Conservation (phyloP, 2,797 vertebrate genomes). For the Podarcis siculus region DNA sequence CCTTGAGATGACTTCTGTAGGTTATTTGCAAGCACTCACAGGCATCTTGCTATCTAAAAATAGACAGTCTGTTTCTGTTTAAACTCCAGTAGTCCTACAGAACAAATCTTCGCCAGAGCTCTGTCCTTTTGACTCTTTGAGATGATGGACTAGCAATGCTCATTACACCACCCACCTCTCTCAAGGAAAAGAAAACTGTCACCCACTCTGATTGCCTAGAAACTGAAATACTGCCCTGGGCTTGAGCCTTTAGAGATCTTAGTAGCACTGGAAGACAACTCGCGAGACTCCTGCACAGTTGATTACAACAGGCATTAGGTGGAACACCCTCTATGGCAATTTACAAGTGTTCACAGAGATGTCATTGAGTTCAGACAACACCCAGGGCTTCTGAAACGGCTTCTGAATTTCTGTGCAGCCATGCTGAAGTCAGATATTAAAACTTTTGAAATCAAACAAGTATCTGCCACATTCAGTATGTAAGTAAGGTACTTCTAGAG, state of each 20-base stretch:
- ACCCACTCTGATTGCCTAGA: constrained; percentile 26
- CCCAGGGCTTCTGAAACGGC: constrained; percentile 27
- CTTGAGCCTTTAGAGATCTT: neutral
- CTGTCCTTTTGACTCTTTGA: constrained; percentile 34
- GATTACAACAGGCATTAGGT: constrained; percentile 33
- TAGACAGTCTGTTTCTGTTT: neutral
- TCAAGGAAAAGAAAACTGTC: constrained; percentile 39
- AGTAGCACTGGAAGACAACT: constrained; percentile 25
- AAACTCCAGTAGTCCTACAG: constrained; percentile 7
- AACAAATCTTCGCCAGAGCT: constrained; percentile 19
- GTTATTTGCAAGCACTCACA: neutral
- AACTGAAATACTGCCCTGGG: constrained; percentile 28
- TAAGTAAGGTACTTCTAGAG: neutral
- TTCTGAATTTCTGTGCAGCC: neutral
- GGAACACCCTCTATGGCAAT: constrained; percentile 40
- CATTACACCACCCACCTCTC: constrained; percentile 27
- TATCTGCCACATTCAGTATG: neutral
- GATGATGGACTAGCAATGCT: constrained; percentile 27
- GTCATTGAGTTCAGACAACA: constrained; percentile 33
- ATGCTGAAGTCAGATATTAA: neutral
- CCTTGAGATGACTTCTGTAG: neutral
- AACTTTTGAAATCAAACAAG: constrained; percentile 8
- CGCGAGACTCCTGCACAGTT: constrained; percentile 38
- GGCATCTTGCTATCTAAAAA: constrained; percentile 25
- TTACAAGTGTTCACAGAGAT: constrained; percentile 37